Conservation (phyloP, 2,113 vertebrate genomes). For the Sporophila hypoxantha region DNA sequence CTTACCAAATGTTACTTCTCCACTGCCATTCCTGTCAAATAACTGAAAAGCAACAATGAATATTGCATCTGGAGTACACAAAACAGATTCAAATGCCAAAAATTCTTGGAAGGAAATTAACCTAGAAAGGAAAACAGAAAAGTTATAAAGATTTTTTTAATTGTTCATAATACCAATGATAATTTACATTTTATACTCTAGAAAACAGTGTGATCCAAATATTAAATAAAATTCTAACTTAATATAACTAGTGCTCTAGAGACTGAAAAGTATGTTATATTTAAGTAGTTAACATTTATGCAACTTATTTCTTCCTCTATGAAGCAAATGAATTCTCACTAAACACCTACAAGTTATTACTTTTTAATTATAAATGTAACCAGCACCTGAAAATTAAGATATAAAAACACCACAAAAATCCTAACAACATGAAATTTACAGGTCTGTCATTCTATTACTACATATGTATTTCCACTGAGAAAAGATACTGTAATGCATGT, state of each 20-base stretch:
- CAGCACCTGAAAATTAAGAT: neutral
- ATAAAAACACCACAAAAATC: neutral
- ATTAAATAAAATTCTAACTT: neutral
- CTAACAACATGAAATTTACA: neutral
- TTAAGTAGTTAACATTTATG: neutral
- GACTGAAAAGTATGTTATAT: neutral
- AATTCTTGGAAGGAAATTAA: conserved; percentile 98
- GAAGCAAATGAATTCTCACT: neutral
- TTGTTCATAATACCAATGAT: neutral
- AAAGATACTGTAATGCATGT: neutral
- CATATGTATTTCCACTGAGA: neutral
- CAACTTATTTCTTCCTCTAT: neutral
- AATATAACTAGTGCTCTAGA: neutral
- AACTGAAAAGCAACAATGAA: conserved; percentile 97
- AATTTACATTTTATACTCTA: neutral
- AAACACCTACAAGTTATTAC: neutral
- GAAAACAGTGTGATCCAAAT: neutral
- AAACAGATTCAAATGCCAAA: conserved; percentile 93
- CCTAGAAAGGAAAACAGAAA: conserved; percentile 72
- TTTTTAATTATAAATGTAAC: neutral
- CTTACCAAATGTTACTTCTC: conserved; percentile 94
- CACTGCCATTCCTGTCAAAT: conserved; percentile 92
- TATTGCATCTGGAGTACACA: conserved; percentile 93
- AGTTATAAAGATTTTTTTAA: neutral
- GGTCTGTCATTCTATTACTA: neutral